Evolutionary conservation across 2,888 invertebrate species (phyloP).

Genomic region (Diabrotica balteata): DNA sequence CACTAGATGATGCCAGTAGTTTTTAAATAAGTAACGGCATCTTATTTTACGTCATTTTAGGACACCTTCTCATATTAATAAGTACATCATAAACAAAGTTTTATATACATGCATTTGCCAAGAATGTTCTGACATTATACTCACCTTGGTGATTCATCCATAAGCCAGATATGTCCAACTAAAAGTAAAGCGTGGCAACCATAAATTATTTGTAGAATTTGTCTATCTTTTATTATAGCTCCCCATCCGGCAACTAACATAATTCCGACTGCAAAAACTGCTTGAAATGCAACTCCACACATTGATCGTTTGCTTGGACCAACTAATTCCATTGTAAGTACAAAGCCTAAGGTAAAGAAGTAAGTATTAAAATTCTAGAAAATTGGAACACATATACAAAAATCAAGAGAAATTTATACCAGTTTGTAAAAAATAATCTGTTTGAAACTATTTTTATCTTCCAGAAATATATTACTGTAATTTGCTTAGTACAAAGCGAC

Average conservation of each 20-base stretch:
- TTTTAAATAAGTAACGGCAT: too few species aligned
- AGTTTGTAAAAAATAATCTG: too few species aligned
- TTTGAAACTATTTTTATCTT: too few species aligned
- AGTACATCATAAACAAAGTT: too few species aligned
- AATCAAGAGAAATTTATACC: too few species aligned
- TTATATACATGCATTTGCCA: too few species aligned
- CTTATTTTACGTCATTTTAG: too few species aligned
- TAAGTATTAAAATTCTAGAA: not conserved
- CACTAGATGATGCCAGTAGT: too few species aligned
- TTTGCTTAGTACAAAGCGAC: too few species aligned
- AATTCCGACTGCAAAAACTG: slow-evolving; percentile 79
- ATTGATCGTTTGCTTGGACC: slow-evolving; percentile 80
- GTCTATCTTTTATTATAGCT: slow-evolving; percentile 74
- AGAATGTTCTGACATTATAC: not conserved
- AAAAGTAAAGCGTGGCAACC: slow-evolving; percentile 78
- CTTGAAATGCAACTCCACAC: slow-evolving; percentile 82
- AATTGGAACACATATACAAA: not conserved
- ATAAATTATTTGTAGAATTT: slow-evolving; percentile 78
- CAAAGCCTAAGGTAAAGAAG: slow-evolving; percentile 60
- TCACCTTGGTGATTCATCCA: slow-evolving; percentile 80
- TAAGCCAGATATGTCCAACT: slow-evolving; percentile 84
- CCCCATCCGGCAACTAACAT: slow-evolving; percentile 88
- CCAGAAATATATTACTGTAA: too few species aligned
- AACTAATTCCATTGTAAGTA: slow-evolving; percentile 82
- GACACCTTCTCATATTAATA: too few species aligned